These are phyloP conservation scores for Tigriopus japonicus DNA, from an alignment of 1,140 invertebrate species.

Conservation along the genomic window DNA sequence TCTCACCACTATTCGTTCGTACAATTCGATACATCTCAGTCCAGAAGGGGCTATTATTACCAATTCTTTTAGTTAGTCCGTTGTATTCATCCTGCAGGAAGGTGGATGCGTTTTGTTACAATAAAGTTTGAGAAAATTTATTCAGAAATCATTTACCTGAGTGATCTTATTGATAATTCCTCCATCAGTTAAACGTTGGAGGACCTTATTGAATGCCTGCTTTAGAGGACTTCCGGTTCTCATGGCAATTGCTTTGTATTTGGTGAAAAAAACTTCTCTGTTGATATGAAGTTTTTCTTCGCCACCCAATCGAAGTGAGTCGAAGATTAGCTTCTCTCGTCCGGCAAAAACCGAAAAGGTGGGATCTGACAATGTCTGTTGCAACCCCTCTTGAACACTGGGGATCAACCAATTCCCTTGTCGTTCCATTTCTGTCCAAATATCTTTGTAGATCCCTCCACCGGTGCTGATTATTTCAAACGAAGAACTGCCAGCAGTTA, in stretches of 20 bases:
- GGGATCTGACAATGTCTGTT: background rate
- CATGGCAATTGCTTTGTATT: background rate
- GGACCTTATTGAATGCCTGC: background rate
- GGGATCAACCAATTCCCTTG: background rate
- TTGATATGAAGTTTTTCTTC: background rate
- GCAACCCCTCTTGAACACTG: background rate
- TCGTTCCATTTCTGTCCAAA: background rate
- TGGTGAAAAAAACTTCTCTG: background rate
- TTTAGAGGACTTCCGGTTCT: background rate
- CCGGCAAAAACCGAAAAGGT: conserved; percentile 3
- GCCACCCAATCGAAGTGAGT: background rate
- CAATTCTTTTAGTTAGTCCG: too few relatives aligned
- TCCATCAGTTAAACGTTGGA: background rate
- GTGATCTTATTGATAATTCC: conserved; percentile 1
- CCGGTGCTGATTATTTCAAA: conserved; percentile 6
- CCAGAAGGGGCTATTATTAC: too few relatives aligned
- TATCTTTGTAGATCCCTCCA: background rate
- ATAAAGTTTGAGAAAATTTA: too few relatives aligned
- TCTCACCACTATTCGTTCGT: too few relatives aligned
- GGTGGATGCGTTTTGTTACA: too few relatives aligned
- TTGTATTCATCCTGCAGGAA: background rate
- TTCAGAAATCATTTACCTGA: background rate
- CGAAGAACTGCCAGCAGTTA: background rate
- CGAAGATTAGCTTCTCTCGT: background rate
- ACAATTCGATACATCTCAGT: too few relatives aligned